These are phyloP conservation scores for Xestia rhomboidea DNA, from an alignment of 2,888 invertebrate genomes.

Conservation along the genomic window DNA sequence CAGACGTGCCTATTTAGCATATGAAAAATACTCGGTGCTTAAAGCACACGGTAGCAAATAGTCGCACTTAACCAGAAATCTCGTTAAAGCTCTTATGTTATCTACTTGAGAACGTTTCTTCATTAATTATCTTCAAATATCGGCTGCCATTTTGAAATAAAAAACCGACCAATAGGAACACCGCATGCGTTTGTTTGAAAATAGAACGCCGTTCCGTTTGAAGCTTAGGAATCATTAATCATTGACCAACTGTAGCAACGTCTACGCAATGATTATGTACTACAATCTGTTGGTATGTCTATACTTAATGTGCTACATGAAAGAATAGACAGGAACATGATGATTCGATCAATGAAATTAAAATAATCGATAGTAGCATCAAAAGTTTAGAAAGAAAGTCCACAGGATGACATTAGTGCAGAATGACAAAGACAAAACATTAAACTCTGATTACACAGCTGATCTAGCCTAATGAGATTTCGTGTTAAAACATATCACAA, in stretches of 20 bases:
- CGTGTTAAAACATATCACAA: slow-evolving; percentile 62
- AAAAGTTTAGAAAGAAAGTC: slow-evolving; percentile 16
- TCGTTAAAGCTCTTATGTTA: slow-evolving; percentile 78
- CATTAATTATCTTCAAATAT: slow-evolving; percentile 88
- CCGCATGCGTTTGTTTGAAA: slow-evolving; percentile 81
- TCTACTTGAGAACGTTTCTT: slow-evolving; percentile 79
- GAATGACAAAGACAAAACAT: slow-evolving; percentile 57
- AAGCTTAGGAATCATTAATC: slow-evolving; percentile 86
- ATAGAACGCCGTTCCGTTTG: slow-evolving; percentile 82
- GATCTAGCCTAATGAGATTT: slow-evolving; percentile 64
- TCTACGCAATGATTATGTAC: slow-evolving; percentile 70
- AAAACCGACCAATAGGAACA: slow-evolving; percentile 82
- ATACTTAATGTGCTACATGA: slow-evolving; percentile 41
- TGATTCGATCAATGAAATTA: slow-evolving; percentile 6
- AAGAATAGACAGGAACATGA: slow-evolving; percentile 18
- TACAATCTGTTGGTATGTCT: slow-evolving; percentile 51
- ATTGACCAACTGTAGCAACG: slow-evolving; percentile 74
- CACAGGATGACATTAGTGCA: slow-evolving; percentile 33
- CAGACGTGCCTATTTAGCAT: slow-evolving; percentile 80
- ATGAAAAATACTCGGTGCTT: slow-evolving; percentile 83
- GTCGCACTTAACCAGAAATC: slow-evolving; percentile 79
- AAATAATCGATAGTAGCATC: slow-evolving; percentile 1
- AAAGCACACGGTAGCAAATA: slow-evolving; percentile 80
- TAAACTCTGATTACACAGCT: slow-evolving; percentile 59
- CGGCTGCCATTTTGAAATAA: slow-evolving; percentile 86